Base-by-base conservation (phyloP, 2,113 vertebrate species). In the Campylomormyrus tamandua region DNA sequence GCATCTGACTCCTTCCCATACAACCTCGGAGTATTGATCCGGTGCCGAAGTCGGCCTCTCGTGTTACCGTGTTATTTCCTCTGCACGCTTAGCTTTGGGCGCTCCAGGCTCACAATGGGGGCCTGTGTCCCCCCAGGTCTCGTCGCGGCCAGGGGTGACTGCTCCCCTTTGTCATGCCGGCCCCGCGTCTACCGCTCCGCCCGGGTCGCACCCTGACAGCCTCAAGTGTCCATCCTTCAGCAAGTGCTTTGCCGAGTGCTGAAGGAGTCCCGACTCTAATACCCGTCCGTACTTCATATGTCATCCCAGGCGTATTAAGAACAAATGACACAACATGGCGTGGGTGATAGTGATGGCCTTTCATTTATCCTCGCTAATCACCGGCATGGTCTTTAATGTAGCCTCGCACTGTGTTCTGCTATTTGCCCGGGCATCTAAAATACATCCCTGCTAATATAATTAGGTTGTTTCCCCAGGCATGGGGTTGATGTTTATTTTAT, bases 291-390 rank as follows among this genome's bases (percentile, higher is more conserved):
- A 96, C 93, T 95, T 96, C 96, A 94, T 95, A 96, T 97, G 97
- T 97, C 97, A 97, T 96, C 96, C 95, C 96, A 95, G 95, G 94
- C 94, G 95, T 95, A 96, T 97, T 98, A 97, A 96, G 96, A 95
- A 97, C 97, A 97, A 96, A 96, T 97, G 97, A 98, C 97, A 97
- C 98, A 96, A 98, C 97, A 97, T 97, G 96, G 97, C 97, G 96
- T 93, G 95, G 96, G 95, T 97, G 97, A 97, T 96, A 96, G 96
- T 96, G 97, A 97, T 94, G 95, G 24, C 92, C 96, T 96, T 96
- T 95, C 94, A 94, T 95, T 94, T 91, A 89, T 90, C 93, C 35
- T 39, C 66, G 19, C 70, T 88, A 87, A 74, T 90, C 66, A 90
- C 52, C 49, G 10, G 89, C 27, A 7, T 50, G 42, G 27, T 50